A percentile compares a stretch with the other conserved stretches of the same genome.
phyloP scores from a whole-genome alignment of 2,113 vertebrate species.

The Limanda limanda region DNA sequence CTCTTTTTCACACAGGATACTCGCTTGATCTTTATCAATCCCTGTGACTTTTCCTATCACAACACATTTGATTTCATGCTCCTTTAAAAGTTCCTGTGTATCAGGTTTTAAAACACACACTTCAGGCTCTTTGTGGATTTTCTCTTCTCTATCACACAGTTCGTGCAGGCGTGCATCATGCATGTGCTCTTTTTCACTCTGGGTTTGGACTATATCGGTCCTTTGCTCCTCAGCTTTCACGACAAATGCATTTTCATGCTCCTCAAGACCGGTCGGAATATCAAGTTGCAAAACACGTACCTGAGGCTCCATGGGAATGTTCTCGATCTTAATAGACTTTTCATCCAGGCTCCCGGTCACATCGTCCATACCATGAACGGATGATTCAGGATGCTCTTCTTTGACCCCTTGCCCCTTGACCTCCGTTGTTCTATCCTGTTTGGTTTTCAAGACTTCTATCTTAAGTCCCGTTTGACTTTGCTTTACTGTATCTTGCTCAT shows the following conservation, averaged over 20 bases:
- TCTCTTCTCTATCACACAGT: neutral
- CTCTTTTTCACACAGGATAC: too few relatives aligned
- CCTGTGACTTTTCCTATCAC: too few relatives aligned
- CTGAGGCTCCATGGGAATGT: neutral
- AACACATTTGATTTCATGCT: too few relatives aligned
- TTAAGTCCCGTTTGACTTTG: neutral
- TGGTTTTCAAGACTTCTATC: neutral
- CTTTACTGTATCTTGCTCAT: neutral
- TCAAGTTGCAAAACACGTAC: conserved; percentile 3
- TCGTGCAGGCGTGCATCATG: neutral
- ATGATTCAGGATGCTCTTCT: conserved; percentile 6
- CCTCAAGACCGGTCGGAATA: fast-evolving
- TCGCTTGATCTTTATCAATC: too few relatives aligned
- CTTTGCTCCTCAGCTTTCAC: neutral
- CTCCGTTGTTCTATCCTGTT: neutral
- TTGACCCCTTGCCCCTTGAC: neutral
- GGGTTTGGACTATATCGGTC: neutral
- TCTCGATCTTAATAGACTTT: neutral
- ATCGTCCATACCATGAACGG: neutral
- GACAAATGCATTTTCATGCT: neutral
- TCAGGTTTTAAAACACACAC: neutral
- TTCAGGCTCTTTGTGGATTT: neutral
- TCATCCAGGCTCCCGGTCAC: neutral
- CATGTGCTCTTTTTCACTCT: neutral
- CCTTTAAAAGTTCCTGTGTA: neutral